Evolutionary conservation across 2,113 vertebrate species (phyloP), one percentile per base, ranked within the genome.

Genomic region (Cricetomys ansorgei): DNA sequence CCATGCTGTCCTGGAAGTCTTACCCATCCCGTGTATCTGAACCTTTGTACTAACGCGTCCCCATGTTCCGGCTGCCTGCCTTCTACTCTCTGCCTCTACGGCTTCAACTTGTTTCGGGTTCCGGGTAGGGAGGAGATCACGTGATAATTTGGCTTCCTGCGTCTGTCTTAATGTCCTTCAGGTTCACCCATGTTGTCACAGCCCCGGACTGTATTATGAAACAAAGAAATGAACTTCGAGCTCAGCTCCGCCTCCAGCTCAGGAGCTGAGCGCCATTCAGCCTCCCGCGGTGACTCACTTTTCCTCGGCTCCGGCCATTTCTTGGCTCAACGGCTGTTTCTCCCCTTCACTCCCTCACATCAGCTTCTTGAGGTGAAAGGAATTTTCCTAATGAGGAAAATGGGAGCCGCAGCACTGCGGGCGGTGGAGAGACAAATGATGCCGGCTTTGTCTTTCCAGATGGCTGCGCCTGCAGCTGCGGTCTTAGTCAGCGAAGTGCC

Each of bases 351-450:
- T 87, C 83, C 83, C 88, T 94, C 95, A 91, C 91, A 91, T 95
- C 65, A 91, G 88, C 59, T 96, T 85, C 94, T 92, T 94, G 90
- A 92, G 67, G 85, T 85, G 79, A 85, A 88, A 91, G 83, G 80
- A 87, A n/a, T 94, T 95, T 96, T 94, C 92, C 92, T 57, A 29
- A 73, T 88, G 96, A 94, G 88, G 59, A 96, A 84, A 93, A 94
- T 76, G 88, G 94, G 93, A 90, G 88, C 91, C 50, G 70, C 59
- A 11, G 48, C 80, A 25, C 57, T 86, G 75, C 19, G 21, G 57
- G 75, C 27, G n/a, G 84, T 34, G 31, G 55, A 48, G 45, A 94
- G 75, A 92, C 84, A 89, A 84, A 67, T n/a, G 77, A 70, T 31
- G 59, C 77, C 43, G 48, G 75, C 64, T 89, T 91, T 84, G 80